Base-by-base conservation (phyloP, 2,113 vertebrate species). In the Apaloderma vittatum region DNA sequence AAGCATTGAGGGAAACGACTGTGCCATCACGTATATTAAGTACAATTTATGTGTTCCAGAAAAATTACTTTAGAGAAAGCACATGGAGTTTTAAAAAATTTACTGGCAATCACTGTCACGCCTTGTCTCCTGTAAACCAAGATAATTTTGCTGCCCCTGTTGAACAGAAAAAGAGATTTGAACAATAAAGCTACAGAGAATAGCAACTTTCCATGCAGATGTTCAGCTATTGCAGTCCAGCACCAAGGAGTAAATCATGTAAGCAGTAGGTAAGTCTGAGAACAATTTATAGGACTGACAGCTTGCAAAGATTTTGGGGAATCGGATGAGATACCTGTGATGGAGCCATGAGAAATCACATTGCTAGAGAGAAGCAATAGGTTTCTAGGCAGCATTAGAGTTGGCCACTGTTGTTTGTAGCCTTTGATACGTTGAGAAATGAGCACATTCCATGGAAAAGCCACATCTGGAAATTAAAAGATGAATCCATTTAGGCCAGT, bases 321-420 rank as follows among this genome's bases (percentile, higher is more conserved):
- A 80, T 6, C 34, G 34, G 58, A 34, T 1, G 2, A 86, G 79
- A 55, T 15, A 59, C 26, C 17, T 3, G 2, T 12, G 23, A 58
- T 26, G 24, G 62, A 0, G 0, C 23, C 32, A 45, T 54, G 52
- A 54, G 72, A 88, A 62, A 58, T 66, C 46, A 20, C 22, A 30
- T 15, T 49, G 29, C 48, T 45, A 32, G 34, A 74, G 17, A 55
- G 62, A 76, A 68, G 49, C 62, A 23, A 37, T 16, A 46, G 54
- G 36, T 36, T 75, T 46, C 29, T 18, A 29, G 32, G 24, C 34
- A 49, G 15, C 0, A 0, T 37, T 67, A 2, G 7, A 34, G 21
- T 18, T 72, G 55, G 58, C 49, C 54, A 15, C 54, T 55, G 22
- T 4, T 34, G 4, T n/a, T 58, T 45, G 19, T 22, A 24, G n/a